Evolutionary conservation across 2,113 vertebrate genomes (phyloP).

Genomic region (Passer montanus): DNA sequence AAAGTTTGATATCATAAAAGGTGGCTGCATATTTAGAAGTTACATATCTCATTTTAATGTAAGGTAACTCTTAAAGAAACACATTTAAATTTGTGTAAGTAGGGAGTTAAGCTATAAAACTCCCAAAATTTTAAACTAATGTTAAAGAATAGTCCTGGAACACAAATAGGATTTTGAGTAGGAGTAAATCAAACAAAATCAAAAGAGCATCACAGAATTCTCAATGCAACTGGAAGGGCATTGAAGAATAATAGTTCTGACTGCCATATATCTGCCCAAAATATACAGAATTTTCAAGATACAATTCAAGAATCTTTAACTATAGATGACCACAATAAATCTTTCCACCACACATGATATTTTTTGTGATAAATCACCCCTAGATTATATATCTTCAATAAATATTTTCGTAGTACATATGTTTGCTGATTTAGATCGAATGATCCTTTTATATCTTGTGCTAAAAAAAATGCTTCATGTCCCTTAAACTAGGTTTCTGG

Average conservation of each 20-base stretch:
- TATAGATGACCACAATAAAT: background rate
- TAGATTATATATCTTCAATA: background rate
- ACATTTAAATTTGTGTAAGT: background rate
- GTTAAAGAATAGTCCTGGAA: background rate
- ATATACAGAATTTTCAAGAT: background rate
- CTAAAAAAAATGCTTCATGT: background rate
- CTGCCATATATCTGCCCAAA: background rate
- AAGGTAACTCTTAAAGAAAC: background rate
- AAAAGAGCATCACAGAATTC: background rate
- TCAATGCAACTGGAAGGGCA: background rate
- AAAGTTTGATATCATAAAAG: background rate
- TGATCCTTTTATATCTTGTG: background rate
- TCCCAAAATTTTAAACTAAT: background rate
- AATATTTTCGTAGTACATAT: background rate
- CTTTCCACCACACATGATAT: fast-evolving
- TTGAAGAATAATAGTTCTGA: background rate
- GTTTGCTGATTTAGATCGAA: background rate
- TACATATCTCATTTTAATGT: background rate
- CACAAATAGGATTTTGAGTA: background rate
- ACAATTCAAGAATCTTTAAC: background rate
- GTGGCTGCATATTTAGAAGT: background rate
- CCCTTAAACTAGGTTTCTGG: background rate
- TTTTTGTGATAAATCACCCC: background rate
- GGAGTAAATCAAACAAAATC: background rate
- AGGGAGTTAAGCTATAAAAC: background rate